These are phyloP conservation scores for Macrochelys suwanniensis DNA, from an alignment of 2,797 vertebrate species.

Conservation along the genomic window DNA sequence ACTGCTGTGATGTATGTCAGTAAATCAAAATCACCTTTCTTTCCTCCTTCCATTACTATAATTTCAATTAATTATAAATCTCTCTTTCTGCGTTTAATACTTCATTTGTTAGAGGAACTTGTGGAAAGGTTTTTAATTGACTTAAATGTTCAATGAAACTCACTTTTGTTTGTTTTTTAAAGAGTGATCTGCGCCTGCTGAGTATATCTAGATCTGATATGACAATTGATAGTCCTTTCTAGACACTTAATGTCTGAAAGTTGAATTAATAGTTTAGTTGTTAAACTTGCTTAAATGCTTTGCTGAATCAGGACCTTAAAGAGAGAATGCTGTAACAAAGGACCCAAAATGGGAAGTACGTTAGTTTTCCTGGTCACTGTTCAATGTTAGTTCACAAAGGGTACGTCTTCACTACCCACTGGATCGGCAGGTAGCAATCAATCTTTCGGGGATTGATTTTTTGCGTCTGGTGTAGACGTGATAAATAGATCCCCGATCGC, in stretches of 20 bases:
- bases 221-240: neutral
- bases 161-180: neutral
- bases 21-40: neutral
- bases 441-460: no score
- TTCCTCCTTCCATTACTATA: neutral
- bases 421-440: no score
- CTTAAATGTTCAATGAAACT: neutral
- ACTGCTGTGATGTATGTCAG: neutral
- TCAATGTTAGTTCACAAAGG: neutral
- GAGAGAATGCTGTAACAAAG: neutral
- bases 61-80: neutral
- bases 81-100: neutral
- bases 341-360: neutral
- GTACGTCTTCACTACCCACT: no score
- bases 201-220: neutral
- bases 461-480: no score
- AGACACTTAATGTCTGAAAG: neutral
- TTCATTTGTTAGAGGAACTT: neutral
- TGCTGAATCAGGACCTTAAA: conserved; percentile 1
- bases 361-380: neutral
- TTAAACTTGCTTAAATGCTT: neutral
- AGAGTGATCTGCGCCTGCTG: neutral
- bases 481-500: no score
- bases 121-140: neutral
- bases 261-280: conserved; percentile 12